Conservation (phyloP, 2,888 invertebrate species). For the Xestoiulus laeticollis region DNA sequence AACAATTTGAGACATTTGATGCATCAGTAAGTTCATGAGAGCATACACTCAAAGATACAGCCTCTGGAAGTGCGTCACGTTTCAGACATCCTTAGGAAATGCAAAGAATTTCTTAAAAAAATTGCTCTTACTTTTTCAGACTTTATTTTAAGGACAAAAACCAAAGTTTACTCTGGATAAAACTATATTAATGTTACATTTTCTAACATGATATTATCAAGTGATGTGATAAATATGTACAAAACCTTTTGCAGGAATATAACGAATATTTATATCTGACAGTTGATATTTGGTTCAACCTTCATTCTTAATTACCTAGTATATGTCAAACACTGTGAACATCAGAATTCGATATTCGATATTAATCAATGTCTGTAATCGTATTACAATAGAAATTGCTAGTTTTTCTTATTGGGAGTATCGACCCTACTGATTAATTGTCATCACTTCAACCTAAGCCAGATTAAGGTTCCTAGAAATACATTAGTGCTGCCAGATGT, state of each 20-base stretch:
- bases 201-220: too few species aligned
- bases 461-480: neutral
- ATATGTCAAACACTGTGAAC: neutral
- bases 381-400: neutral
- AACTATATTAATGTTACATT: too few species aligned
- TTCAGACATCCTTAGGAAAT: neutral
- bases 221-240: neutral
- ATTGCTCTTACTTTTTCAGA: neutral
- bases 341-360: neutral
- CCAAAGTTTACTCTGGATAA: too few species aligned
- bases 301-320: neutral
- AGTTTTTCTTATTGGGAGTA: conserved; percentile 16
- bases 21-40: neutral
- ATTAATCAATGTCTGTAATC: neutral
- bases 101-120: too few species aligned
- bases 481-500: conserved; percentile 4
- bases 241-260: neutral
- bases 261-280: neutral
- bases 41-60: too few species aligned
- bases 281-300: neutral
- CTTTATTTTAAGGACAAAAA: neutral
- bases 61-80: neutral
- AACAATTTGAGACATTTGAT: neutral
- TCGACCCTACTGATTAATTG: conserved; percentile 10
- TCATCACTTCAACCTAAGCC: conserved; percentile 1